Conservation (phyloP, 2,888 invertebrate species). For the Scaptomyza polygonia region DNA sequence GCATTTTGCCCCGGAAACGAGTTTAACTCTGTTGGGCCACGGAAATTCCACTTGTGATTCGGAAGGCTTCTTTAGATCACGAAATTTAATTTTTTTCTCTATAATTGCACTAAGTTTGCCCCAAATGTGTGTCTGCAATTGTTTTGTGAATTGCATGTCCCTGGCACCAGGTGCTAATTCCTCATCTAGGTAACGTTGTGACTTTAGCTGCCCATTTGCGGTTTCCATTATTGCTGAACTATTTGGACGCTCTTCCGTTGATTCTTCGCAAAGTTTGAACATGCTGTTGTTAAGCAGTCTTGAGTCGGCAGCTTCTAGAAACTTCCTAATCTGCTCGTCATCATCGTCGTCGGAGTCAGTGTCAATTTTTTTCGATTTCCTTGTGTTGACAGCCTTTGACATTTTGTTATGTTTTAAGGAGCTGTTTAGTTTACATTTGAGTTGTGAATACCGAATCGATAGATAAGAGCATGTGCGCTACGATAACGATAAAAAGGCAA, state of each 20-base stretch:
- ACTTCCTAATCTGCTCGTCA: slow-evolving; percentile 60
- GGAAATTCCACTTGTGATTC: not conserved
- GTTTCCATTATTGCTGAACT: not conserved
- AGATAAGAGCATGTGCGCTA: not conserved
- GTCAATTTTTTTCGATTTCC: not conserved
- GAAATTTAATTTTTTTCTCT: not conserved
- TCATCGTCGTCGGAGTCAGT: slow-evolving; percentile 58
- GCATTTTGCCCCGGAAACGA: not conserved
- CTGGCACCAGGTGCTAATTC: not conserved
- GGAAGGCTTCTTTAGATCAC: not conserved
- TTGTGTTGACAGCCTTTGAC: not conserved
- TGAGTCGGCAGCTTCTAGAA: slow-evolving; percentile 76
- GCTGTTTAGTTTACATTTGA: slow-evolving; percentile 10
- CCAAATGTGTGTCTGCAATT: slow-evolving; percentile 12
- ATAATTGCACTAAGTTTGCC: not conserved
- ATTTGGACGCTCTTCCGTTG: too few relatives aligned
- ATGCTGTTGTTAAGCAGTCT: slow-evolving; percentile 71
- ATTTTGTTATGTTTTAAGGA: not conserved
- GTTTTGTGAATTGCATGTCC: slow-evolving; percentile 1
- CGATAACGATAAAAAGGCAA: not conserved
- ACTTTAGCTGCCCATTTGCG: not conserved
- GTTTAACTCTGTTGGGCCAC: slow-evolving; percentile 8
- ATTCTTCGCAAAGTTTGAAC: slow-evolving; percentile 47
- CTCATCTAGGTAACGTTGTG: slow-evolving; percentile 2
- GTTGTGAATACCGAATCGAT: slow-evolving; percentile 6